phyloP scores from a whole-genome alignment of 1,140 invertebrate genomes.

The Drosophila jambulina region DNA sequence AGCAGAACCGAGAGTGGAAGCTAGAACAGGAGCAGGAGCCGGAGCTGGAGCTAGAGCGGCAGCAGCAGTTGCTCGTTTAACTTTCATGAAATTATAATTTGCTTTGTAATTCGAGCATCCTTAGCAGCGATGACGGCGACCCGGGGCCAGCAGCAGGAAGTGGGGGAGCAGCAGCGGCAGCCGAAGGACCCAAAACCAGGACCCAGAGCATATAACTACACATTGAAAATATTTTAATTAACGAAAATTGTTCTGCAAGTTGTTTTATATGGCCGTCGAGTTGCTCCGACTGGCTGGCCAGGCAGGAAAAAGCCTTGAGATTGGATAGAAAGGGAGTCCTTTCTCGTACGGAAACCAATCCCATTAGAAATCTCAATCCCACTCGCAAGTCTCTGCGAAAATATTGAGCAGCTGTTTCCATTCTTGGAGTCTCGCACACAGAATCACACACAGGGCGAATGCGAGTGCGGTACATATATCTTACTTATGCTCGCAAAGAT shows the following conservation, averaged over 20 bases:
- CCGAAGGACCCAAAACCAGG: slow-evolving; percentile 16
- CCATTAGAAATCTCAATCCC: slow-evolving; percentile 80
- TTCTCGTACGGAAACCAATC: slow-evolving; percentile 61
- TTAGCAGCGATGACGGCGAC: slow-evolving; percentile 66
- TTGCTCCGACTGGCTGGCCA: slow-evolving; percentile 44
- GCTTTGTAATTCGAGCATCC: slow-evolving; percentile 83
- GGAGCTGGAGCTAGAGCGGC: slow-evolving; percentile 16
- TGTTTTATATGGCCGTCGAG: slow-evolving; percentile 63
- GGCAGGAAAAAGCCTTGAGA: slow-evolving; percentile 3
- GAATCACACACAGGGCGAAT: slow-evolving; percentile 10
- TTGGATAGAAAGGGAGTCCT: slow-evolving; percentile 12
- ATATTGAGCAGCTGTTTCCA: slow-evolving; percentile 79
- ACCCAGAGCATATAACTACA: slow-evolving; percentile 58
- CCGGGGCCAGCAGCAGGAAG: slow-evolving; percentile 46
- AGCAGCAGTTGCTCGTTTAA: slow-evolving; percentile 79
- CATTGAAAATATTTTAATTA: slow-evolving; percentile 82
- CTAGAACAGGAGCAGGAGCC: slow-evolving; percentile 32
- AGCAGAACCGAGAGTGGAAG: slow-evolving; percentile 8
- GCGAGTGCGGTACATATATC: slow-evolving; percentile 68
- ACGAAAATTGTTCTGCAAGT: slow-evolving; percentile 82
- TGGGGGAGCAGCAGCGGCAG: slow-evolving; percentile 5
- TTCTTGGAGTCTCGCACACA: slow-evolving; percentile 58
- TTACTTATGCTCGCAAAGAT: slow-evolving; percentile 81
- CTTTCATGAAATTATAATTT: slow-evolving; percentile 85
- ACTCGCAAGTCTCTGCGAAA: slow-evolving; percentile 61